Evolutionary conservation across 2,113 vertebrate genomes (phyloP), one percentile per base, ranked within the genome.

Genomic region (Pelecanus crispus): DNA sequence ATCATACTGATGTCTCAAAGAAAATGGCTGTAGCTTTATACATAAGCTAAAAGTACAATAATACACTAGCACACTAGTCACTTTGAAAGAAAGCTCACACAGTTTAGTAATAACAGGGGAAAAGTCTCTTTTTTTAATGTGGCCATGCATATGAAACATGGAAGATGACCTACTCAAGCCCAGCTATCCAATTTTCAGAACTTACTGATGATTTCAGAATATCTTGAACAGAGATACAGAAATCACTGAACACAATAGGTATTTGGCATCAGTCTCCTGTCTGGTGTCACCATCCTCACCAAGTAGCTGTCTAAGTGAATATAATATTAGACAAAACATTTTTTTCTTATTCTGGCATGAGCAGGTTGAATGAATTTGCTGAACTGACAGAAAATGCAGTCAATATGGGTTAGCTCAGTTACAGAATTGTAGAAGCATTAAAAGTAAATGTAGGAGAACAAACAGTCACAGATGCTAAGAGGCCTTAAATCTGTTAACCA

Each of bases 401-500:
- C 77, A 78, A 65, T 34, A 49, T 86, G 31, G 59, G 34, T 94
- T 94, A 93, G 68, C 59, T 79, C 56, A n/a, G 62, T 79, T 75
- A 65, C 18, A 14, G 75, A 79, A 62, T 13, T 32, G 28, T 67
- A 67, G 28, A 75, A 93, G 34, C 77, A 81, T 94, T 71, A 61
- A 56, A 94, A 96, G 34, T 78, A 84, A 90, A 77, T 50, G 77
- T 74, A 61, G 42, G 56, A 91, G 73, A 96, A 94, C 36, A 89
- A 84, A 73, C 32, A 90, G 85, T 42, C 52, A 17, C 49, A 94
- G 91, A 91, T 66, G 65, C 49, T 79, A 88, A 85, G 63, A 92
- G 61, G 29, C 31, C 36, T 95, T 96, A 94, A 91, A 94, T 62
- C 80, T 92, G 77, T 83, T 89, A 94, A 62, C 34, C 25, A 62